Conservation (phyloP, 2,113 vertebrate genomes). For the cat (Felis catus) region F.catus_Fca126_mat1.0 CM031422.1:16519501-16520000, state of each 20-base stretch:
- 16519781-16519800: background rate
- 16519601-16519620: background rate
- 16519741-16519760: background rate
- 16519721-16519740: background rate
- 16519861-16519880: background rate
- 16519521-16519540: background rate
- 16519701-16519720: rapidly evolving
- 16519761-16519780: background rate
- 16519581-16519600: background rate
- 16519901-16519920: too few species aligned
- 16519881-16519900: background rate
- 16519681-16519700: background rate
- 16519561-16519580: background rate
- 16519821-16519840: background rate
- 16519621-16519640: background rate
- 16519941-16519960: too few species aligned
- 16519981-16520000: too few species aligned
- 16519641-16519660: background rate
- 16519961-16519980: too few species aligned
- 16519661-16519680: background rate
- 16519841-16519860: background rate
- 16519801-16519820: background rate
- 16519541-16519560: background rate
- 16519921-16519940: background rate
- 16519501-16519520: background rate